Conservation (phyloP, 2,888 invertebrate species). For the Anthophora plumipes region DNA sequence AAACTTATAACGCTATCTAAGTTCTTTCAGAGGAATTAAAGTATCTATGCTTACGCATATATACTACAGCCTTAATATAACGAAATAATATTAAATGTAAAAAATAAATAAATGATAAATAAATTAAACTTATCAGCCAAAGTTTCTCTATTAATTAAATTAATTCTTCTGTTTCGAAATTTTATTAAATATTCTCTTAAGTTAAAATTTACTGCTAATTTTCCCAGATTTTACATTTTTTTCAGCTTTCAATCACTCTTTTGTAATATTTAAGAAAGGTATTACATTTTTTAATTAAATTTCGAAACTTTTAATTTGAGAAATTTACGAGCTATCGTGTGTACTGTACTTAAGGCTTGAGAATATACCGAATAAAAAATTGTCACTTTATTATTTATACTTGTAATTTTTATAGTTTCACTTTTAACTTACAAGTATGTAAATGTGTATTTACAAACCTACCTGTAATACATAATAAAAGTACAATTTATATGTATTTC, state of each 20-base stretch:
- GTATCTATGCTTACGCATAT: neutral
- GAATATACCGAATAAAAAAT: neutral
- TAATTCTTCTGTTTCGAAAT: constrained; percentile 87
- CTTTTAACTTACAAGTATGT: neutral
- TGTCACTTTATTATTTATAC: no score
- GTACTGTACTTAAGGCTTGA: neutral
- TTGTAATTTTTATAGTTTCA: no score
- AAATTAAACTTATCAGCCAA: constrained; percentile 53
- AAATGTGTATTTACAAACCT: neutral
- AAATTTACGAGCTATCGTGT: no score
- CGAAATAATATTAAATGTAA: neutral
- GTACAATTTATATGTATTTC: neutral
- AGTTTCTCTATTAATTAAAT: constrained; percentile 58
- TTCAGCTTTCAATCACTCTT: constrained; percentile 90
- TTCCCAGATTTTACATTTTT: constrained; percentile 87
- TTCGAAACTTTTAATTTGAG: neutral
- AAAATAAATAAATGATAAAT: neutral
- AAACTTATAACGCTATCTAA: neutral
- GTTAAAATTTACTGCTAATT: constrained; percentile 84
- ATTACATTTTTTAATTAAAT: neutral
- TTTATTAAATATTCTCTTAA: constrained; percentile 88
- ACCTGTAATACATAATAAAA: neutral
- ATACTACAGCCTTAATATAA: neutral
- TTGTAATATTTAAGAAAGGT: constrained; percentile 89
- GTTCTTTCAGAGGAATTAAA: neutral